phyloP scores from a whole-genome alignment of 2,888 invertebrate genomes.

The Phasia obesa region DNA sequence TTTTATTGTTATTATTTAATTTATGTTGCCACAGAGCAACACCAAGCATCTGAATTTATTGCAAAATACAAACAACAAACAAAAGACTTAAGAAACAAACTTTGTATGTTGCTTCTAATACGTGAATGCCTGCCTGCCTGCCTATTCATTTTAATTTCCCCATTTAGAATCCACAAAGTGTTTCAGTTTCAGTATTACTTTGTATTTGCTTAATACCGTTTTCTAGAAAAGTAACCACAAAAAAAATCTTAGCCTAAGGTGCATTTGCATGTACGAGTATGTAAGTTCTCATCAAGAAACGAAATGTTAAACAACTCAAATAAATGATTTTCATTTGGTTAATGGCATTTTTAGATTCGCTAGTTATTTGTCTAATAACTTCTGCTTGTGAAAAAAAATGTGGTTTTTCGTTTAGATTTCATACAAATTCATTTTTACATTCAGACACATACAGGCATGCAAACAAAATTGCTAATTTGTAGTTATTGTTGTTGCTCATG shows the following conservation, averaged over 20 bases:
- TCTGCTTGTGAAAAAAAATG: background rate
- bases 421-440: conserved; percentile 11
- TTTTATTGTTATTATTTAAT: too few relatives aligned
- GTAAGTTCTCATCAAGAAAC: background rate
- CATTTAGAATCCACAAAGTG: conserved; percentile 35
- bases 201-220: background rate
- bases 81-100: conserved; percentile 51
- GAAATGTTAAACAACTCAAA: background rate
- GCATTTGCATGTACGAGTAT: too few relatives aligned
- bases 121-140: background rate
- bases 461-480: conserved; percentile 37
- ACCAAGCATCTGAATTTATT: background rate
- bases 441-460: background rate
- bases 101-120: background rate
- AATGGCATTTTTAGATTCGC: too few relatives aligned
- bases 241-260: conserved; percentile 1
- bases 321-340: conserved; percentile 39
- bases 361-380: background rate
- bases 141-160: background rate
- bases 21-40: too few relatives aligned
- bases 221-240: conserved; percentile 25
- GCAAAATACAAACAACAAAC: conserved; percentile 20
- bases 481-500: conserved; percentile 25
- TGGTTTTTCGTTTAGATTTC: background rate
- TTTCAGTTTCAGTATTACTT: background rate